Evolutionary conservation across 2,888 invertebrate species (phyloP).

Genomic region (Drosophila nr. fundita): DNA sequence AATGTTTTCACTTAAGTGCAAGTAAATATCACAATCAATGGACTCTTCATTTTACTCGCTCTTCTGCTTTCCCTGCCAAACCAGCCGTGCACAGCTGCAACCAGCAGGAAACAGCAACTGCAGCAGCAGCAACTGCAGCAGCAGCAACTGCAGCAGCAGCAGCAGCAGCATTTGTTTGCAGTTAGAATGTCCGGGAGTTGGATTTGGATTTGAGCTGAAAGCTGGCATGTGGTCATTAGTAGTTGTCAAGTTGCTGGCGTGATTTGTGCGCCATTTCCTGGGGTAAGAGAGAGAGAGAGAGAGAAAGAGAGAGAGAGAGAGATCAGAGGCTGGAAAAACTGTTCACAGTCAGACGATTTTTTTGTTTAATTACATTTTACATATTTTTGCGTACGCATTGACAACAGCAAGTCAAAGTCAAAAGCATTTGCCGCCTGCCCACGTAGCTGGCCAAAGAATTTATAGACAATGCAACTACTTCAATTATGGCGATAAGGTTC

Average conservation of each 20-base stretch:
- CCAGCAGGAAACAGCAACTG: conserved; percentile 39
- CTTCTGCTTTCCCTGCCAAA: conserved; percentile 1
- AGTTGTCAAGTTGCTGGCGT: conserved; percentile 66
- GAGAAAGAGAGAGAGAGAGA: not conserved
- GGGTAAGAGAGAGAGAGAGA: not conserved
- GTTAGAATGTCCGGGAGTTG: conserved; percentile 59
- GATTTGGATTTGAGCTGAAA: conserved; percentile 31
- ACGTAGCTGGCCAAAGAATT: conserved; percentile 74
- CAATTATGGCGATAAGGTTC: conserved; percentile 75
- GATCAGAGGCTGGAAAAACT: not conserved
- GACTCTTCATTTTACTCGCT: conserved; percentile 7
- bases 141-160: conserved; percentile 1
- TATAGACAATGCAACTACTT: conserved; percentile 80
- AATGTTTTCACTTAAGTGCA: conserved; percentile 78
- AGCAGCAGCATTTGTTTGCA: conserved; percentile 66
- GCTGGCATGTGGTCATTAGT: conserved; percentile 70
- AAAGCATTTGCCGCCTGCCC: conserved; percentile 70
- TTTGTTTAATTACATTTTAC: conserved; percentile 68
- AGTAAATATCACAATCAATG: conserved; percentile 64
- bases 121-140: conserved; percentile 14
- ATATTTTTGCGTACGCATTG: conserved; percentile 74
- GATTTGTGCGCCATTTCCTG: conserved; percentile 73
- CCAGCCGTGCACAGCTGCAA: conserved; percentile 51
- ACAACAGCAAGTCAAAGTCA: conserved; percentile 61
- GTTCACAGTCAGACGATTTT: not conserved